Evolutionary conservation across 2,888 invertebrate genomes (phyloP).

Genomic region (Eretmocerus hayati): DNA sequence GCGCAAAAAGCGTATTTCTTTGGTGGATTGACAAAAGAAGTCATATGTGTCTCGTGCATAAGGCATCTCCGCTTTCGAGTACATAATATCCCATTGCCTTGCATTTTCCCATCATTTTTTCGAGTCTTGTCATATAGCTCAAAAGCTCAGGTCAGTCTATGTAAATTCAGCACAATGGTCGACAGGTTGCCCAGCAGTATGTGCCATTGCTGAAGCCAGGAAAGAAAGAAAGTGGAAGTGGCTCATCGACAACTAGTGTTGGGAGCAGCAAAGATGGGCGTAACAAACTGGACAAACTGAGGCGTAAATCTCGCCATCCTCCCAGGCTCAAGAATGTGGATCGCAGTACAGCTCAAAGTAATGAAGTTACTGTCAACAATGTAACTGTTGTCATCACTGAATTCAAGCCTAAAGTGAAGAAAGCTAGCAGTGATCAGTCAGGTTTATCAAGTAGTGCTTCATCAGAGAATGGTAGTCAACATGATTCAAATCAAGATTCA

Average conservation of each 20-base stretch:
- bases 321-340: slow-evolving; percentile 89
- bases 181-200: slow-evolving; percentile 44
- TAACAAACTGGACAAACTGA: slow-evolving; percentile 39
- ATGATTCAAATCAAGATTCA: slow-evolving; percentile 49
- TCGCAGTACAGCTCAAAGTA: slow-evolving; percentile 83
- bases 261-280: slow-evolving; percentile 27
- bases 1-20: too few relatives aligned
- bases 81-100: too few relatives aligned
- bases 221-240: slow-evolving; percentile 47
- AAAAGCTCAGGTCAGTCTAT: slow-evolving; percentile 20
- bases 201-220: slow-evolving; percentile 47
- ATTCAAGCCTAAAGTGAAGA: slow-evolving; percentile 70
- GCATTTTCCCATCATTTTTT: too few relatives aligned
- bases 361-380: slow-evolving; percentile 94
- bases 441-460: slow-evolving; percentile 48
- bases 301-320: slow-evolving; percentile 52
- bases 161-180: slow-evolving; percentile 20
- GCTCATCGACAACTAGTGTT: slow-evolving; percentile 35
- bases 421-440: slow-evolving; percentile 45
- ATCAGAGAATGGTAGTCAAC: slow-evolving; percentile 49
- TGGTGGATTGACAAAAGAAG: too few relatives aligned
- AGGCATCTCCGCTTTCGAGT: too few relatives aligned
- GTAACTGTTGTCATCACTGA: slow-evolving; percentile 97
- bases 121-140: too few relatives aligned
- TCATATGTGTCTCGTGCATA: too few relatives aligned